Evolutionary conservation across 2,113 vertebrate species (phyloP).

Genomic region (Vidua chalybeata): DNA sequence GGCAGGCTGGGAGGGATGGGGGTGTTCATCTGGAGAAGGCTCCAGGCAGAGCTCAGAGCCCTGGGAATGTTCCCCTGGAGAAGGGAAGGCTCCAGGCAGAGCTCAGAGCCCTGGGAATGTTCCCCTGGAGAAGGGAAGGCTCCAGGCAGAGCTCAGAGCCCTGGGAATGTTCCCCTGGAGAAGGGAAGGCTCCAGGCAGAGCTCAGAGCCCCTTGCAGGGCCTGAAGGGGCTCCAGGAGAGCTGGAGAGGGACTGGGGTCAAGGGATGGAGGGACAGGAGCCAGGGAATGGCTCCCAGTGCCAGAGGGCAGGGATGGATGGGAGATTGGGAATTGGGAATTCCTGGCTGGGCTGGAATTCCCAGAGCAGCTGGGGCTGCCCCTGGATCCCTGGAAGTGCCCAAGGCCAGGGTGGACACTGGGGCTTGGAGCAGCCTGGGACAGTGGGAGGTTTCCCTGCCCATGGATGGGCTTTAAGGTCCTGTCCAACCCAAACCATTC

Average conservation of each 20-base stretch:
- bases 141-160: too few species aligned
- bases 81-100: too few species aligned
- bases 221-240: neutral
- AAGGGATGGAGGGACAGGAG: neutral
- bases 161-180: too few species aligned
- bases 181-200: too few species aligned
- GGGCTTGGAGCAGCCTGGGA: neutral
- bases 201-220: neutral
- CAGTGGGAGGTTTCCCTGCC: neutral
- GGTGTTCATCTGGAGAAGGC: rapidly evolving
- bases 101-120: too few species aligned
- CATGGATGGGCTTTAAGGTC: neutral
- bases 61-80: too few species aligned
- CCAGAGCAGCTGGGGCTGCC: neutral
- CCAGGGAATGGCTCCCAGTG: neutral
- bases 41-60: neutral
- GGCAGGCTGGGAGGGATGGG: neutral
- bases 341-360: neutral
- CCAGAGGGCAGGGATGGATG: neutral
- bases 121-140: too few species aligned
- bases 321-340: neutral
- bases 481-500: neutral
- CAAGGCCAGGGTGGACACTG: neutral
- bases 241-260: neutral
- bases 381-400: neutral